phyloP scores from a whole-genome alignment of 2,888 invertebrate genomes.

The Cheilosia soror region DNA sequence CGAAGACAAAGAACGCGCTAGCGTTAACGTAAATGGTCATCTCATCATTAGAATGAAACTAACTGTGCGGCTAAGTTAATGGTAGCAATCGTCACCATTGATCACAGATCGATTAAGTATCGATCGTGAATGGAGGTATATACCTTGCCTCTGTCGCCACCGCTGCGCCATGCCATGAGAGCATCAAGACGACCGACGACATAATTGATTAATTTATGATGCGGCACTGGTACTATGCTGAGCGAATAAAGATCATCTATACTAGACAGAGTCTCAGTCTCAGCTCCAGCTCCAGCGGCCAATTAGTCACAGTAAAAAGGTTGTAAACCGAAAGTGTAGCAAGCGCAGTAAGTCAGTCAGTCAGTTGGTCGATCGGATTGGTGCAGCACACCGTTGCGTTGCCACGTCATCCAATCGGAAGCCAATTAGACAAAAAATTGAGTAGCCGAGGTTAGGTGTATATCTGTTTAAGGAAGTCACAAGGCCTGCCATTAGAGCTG shows the following conservation, averaged over 20 bases:
- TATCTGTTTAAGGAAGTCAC: slow-evolving; percentile 72
- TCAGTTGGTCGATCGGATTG: not conserved
- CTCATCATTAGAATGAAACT: slow-evolving; percentile 65
- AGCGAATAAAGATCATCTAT: slow-evolving; percentile 62
- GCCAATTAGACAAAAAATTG: slow-evolving; percentile 71
- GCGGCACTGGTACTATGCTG: slow-evolving; percentile 54
- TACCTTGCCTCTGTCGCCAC: slow-evolving; percentile 12
- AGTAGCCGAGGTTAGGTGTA: slow-evolving; percentile 58
- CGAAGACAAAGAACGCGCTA: slow-evolving; percentile 51
- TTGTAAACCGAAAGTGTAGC: slow-evolving; percentile 59
- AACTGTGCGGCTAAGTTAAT: slow-evolving; percentile 34
- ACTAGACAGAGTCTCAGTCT: slow-evolving; percentile 11
- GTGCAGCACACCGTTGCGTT: not conserved
- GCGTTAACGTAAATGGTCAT: slow-evolving; percentile 66
- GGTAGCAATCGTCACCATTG: slow-evolving; percentile 67
- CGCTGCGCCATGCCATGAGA: not conserved
- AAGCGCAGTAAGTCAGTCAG: slow-evolving; percentile 21
- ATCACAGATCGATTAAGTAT: slow-evolving; percentile 63
- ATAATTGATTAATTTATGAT: slow-evolving; percentile 77
- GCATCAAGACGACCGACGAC: slow-evolving; percentile 67
- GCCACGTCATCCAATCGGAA: slow-evolving; percentile 73
- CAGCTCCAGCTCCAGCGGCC: slow-evolving; percentile 37
- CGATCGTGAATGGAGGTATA: slow-evolving; percentile 50
- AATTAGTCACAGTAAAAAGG: slow-evolving; percentile 71
- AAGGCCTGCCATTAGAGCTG: slow-evolving; percentile 60